phyloP scores from a whole-genome alignment of 1,140 invertebrate genomes.

The Steinernema khuongi region DNA sequence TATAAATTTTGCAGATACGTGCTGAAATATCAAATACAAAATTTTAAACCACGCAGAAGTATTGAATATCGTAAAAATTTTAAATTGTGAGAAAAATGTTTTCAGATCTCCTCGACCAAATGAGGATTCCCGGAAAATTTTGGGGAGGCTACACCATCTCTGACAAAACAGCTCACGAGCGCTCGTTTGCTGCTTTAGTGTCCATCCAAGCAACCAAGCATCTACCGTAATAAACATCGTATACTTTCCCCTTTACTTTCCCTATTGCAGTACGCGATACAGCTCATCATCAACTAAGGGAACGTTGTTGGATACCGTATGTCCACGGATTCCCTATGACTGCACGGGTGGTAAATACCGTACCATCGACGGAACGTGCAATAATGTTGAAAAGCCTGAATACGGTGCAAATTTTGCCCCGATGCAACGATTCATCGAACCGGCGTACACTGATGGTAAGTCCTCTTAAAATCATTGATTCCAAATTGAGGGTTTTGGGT shows the following conservation, averaged over 20 bases:
- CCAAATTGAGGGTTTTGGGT: too few relatives aligned
- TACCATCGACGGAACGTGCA: background rate
- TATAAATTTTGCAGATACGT: too few relatives aligned
- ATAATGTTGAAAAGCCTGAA: background rate
- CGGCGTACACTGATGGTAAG: background rate
- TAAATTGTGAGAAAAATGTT: too few relatives aligned
- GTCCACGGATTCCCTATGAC: background rate
- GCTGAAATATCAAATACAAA: too few relatives aligned
- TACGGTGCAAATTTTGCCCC: background rate
- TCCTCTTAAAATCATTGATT: too few relatives aligned
- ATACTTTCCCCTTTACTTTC: background rate
- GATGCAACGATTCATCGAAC: conserved; percentile 8
- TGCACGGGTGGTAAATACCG: background rate
- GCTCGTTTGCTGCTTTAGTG: background rate
- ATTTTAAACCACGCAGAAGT: too few relatives aligned
- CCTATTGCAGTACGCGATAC: background rate
- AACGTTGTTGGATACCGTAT: background rate
- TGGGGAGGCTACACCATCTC: conserved; percentile 11
- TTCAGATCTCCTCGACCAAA: background rate
- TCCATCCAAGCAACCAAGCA: background rate
- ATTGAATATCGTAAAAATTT: too few relatives aligned
- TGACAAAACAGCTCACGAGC: background rate
- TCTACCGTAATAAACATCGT: background rate
- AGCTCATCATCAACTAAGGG: background rate
- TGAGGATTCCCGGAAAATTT: background rate